phyloP scores from a whole-genome alignment of 2,888 invertebrate genomes.

The Malachius bipustulatus region DNA sequence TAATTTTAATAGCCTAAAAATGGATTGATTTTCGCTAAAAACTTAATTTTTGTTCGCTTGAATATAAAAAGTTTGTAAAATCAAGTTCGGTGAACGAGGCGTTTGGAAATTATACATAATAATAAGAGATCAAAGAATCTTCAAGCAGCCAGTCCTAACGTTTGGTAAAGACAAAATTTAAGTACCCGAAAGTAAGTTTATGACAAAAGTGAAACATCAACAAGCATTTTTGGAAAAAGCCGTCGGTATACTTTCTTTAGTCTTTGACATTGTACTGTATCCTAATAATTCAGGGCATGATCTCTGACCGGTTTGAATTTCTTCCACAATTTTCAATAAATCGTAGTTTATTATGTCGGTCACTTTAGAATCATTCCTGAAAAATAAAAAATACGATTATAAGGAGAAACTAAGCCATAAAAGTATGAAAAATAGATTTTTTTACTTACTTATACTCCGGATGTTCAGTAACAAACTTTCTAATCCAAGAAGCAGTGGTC shows the following conservation, averaged over 20 bases:
- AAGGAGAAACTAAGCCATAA: conserved; percentile 5
- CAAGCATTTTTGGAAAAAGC: conserved; percentile 42
- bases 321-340: conserved; percentile 62
- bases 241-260: conserved; percentile 73
- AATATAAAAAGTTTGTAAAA: too few relatives aligned
- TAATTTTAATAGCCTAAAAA: too few relatives aligned
- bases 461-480: conserved; percentile 79
- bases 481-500: conserved; percentile 92
- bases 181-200: too few relatives aligned
- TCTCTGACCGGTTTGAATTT: conserved; percentile 57
- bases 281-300: conserved; percentile 69
- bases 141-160: too few relatives aligned
- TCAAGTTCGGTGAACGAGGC: too few relatives aligned
- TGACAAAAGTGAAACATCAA: conserved; percentile 19
- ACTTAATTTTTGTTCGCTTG: too few relatives aligned
- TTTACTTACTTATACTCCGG: conserved; percentile 70
- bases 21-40: too few relatives aligned
- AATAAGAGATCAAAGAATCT: too few relatives aligned
- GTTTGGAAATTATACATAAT: too few relatives aligned
- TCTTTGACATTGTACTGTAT: conserved; percentile 61
- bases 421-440: conserved; percentile 1
- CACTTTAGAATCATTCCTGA: conserved; percentile 79
- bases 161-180: too few relatives aligned
- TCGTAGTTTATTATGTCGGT: conserved; percentile 85
- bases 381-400: conserved; percentile 22